Evolutionary conservation across 2,888 invertebrate genomes (phyloP), one percentile per base, ranked within the genome.

Genomic region (Nymphalis urticae): DNA sequence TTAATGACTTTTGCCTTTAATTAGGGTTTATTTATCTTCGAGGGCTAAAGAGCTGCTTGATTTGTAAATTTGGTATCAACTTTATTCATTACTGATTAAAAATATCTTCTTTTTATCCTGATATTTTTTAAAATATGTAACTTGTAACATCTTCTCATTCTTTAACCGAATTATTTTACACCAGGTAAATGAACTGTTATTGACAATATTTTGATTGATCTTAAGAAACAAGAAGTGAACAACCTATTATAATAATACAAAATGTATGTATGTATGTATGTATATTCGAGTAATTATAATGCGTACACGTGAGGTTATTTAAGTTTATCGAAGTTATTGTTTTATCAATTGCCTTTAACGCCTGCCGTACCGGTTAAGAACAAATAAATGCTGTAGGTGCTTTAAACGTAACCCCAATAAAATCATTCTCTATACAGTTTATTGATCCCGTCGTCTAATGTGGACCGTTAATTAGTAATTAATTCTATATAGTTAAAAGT

Each of bases 291-390:
- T n/a, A n/a, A n/a, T n/a, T n/a, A n/a, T n/a, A n/a, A n/a, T n/a
- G n/a, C n/a, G n/a, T n/a, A n/a, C n/a, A n/a, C n/a, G 32, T 64
- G 58, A 50, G 58, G 48, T 58, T 50, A 64, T 36, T 58, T 48
- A 16, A 64, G 48, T 58, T 64, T 32, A 58, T 32, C 5, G 48
- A 21, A 36, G 17, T 21, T 16, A 32, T 64, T 54, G 27, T 64
- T 24, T 13, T 16, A 54, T 48, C 1, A n/a, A 54, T 48, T 10
- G 19, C 27, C 27, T 2, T 27, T 6, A 32, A 61, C 66, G 66
- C 66, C 61, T 66, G 54, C 61, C 16, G 0, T n/a, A 53, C 48
- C 48, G 47, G 16, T 54, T 36, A 32, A n/a, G 53, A 51, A 32
- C 61, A 66, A 61, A 32, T 27, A 9, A 47, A 47, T 36, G 10